Conservation (phyloP, 2,113 vertebrate genomes). For the Ibidorhyncha struthersii region DNA sequence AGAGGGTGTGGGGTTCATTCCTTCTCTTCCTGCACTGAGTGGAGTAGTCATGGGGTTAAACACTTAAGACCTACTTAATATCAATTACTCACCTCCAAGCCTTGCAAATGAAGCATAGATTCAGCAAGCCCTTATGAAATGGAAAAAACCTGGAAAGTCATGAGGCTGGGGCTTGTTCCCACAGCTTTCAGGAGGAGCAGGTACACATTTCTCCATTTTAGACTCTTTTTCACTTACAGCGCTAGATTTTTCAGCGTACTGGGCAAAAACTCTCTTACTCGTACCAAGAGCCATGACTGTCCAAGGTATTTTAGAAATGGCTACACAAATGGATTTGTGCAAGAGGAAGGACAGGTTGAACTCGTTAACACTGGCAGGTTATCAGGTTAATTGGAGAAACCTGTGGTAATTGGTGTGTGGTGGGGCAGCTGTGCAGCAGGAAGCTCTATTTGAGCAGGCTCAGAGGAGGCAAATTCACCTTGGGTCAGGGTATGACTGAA, state of each 20-base stretch:
- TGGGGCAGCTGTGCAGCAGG: neutral
- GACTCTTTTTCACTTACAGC: neutral
- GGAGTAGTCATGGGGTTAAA: neutral
- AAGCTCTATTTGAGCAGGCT: accelerated
- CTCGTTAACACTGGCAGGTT: accelerated
- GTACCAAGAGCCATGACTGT: neutral
- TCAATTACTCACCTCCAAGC: neutral
- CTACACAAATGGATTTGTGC: neutral
- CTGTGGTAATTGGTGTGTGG: accelerated
- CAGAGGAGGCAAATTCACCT: accelerated
- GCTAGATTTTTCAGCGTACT: neutral
- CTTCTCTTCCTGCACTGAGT: neutral
- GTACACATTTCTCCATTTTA: neutral
- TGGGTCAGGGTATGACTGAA: neutral
- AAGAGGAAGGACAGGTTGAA: neutral
- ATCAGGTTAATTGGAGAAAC: accelerated
- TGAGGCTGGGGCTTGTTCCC: neutral
- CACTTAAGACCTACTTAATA: neutral
- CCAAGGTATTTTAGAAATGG: neutral
- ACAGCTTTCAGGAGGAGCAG: neutral
- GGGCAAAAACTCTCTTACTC: neutral
- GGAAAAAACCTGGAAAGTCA: neutral
- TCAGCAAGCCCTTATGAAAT: neutral
- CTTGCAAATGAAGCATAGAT: neutral
- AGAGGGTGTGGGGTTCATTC: neutral